Conservation (phyloP, 2,888 invertebrate species). For the Nasonia oneida region DNA sequence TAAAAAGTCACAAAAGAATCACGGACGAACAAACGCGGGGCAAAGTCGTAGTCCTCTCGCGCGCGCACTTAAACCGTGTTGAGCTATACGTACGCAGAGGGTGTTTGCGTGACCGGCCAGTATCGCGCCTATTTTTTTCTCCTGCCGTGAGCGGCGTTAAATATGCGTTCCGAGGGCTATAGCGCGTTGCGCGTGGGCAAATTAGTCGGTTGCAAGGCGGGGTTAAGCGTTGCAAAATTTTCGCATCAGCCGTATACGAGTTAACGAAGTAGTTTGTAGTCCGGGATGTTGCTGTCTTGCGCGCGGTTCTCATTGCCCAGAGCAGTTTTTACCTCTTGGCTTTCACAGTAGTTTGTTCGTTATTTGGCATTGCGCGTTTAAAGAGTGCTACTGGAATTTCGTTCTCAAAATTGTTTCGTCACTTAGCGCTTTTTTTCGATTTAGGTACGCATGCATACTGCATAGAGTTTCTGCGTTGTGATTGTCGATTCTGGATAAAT, state of each 20-base stretch:
- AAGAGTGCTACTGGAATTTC: too few species aligned
- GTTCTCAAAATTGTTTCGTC: background rate
- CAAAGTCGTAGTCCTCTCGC: background rate
- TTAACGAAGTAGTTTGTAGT: constrained; percentile 4
- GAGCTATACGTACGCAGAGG: background rate
- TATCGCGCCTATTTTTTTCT: constrained; percentile 24
- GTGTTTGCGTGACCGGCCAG: background rate
- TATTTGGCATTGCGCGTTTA: too few species aligned
- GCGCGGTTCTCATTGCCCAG: background rate
- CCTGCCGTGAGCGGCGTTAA: background rate
- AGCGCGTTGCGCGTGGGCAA: background rate
- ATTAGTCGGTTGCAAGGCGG: constrained; percentile 34
- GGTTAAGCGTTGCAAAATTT: constrained; percentile 34
- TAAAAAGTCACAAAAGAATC: too few species aligned
- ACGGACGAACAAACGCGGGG: background rate
- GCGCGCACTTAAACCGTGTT: background rate
- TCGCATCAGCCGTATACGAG: constrained; percentile 7
- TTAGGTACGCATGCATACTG: background rate
- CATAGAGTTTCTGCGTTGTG: too few species aligned
- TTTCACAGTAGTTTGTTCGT: background rate
- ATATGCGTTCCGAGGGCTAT: constrained; percentile 15
- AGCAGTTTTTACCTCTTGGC: background rate
- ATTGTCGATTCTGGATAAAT: background rate
- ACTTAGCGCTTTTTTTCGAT: background rate
- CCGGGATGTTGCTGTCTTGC: background rate